Conservation (phyloP, 2,888 invertebrate species). For the Stenolophus ochropezus region DNA sequence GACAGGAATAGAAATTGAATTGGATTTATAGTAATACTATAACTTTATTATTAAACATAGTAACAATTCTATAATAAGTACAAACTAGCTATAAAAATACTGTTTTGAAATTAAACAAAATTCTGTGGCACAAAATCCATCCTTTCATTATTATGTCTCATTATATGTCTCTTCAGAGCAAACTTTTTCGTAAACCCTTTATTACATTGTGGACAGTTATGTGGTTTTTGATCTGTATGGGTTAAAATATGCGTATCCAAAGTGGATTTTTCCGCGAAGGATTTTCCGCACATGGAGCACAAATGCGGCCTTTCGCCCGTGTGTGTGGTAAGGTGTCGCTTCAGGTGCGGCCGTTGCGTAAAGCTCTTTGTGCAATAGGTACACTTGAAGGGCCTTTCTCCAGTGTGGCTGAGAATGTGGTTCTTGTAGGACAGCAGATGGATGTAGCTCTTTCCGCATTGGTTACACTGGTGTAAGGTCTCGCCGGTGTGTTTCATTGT, state of each 20-base stretch:
- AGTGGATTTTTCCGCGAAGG: constrained; percentile 25
- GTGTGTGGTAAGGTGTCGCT: constrained; percentile 9
- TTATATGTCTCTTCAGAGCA: constrained; percentile 8
- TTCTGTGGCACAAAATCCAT: constrained; percentile 11
- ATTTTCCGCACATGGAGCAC: constrained; percentile 14
- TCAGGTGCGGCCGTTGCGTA: constrained; percentile 27
- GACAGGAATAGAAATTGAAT: too few relatives aligned
- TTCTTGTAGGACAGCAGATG: constrained; percentile 24
- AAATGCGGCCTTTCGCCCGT: constrained; percentile 22
- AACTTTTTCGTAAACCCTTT: constrained; percentile 40
- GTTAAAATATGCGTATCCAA: constrained; percentile 31
- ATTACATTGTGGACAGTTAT: constrained; percentile 29
- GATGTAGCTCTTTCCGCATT: constrained; percentile 36
- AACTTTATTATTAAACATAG: too few relatives aligned
- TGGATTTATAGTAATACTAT: too few relatives aligned
- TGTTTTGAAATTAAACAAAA: neutral
- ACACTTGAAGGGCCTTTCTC: constrained; percentile 16
- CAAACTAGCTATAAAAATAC: neutral
- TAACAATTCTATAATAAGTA: too few relatives aligned
- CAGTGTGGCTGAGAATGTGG: constrained; percentile 6
- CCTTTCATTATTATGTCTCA: constrained; percentile 21
- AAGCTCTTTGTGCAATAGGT: constrained; percentile 1
- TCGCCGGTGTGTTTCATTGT: constrained; percentile 22
- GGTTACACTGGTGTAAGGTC: constrained; percentile 23
- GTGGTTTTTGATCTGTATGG: constrained; percentile 22